Base-by-base conservation (phyloP, 2,797 vertebrate genomes). In the Diceros bicornis region DNA sequence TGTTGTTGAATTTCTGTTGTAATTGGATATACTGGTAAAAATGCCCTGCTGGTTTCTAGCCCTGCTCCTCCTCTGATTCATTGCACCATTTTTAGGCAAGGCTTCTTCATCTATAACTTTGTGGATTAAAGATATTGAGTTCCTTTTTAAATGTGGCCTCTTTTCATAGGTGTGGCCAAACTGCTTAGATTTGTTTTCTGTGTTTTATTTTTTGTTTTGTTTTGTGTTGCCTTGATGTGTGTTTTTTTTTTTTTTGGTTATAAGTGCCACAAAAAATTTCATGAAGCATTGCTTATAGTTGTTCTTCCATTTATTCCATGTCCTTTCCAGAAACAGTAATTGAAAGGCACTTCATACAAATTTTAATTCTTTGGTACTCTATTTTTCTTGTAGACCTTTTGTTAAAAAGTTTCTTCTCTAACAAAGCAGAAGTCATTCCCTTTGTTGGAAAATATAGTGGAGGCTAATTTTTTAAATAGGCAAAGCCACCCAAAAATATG, bases 331-430 rank as follows among this genome's bases (percentile, higher is more conserved):
- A 93, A 89, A 57, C 20, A 90, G 64, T 32, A 61, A 59, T 27
- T 57, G 68, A 94, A 81, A 92, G 57, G 14, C 10, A 12, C 84
- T 85, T 82, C 55, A 23, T 66, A 29, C 23, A 68, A 77, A 64
- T 90, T 91, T 87, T 84, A 92, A 82, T 71, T 91, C 75, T 74
- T 91, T 12, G 1, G 59, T 64, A 34, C 64, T 74, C 75, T 57
- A 6, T 68, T 89, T 97, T 92, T 97, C 50, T 85, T 82, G 44
- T 20, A 78, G 81, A 44, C 7, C 59, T 96, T 96, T 96, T 84
- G 61, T 94, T 82, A 75, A 94, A 88, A 85, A 47, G n/a, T 91
- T 93, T 85, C 37, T 75, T 89, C 37, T 57, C 86, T 79, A n/a
- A 41, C 77, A 62, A 68, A 72, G 25, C 18, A 34, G 37, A 94